Percentiles rank a stretch among this genome's conserved stretches.
These are phyloP conservation scores for Lanius collurio DNA, from an alignment of 2,113 vertebrate species.

Conservation along the genomic window DNA sequence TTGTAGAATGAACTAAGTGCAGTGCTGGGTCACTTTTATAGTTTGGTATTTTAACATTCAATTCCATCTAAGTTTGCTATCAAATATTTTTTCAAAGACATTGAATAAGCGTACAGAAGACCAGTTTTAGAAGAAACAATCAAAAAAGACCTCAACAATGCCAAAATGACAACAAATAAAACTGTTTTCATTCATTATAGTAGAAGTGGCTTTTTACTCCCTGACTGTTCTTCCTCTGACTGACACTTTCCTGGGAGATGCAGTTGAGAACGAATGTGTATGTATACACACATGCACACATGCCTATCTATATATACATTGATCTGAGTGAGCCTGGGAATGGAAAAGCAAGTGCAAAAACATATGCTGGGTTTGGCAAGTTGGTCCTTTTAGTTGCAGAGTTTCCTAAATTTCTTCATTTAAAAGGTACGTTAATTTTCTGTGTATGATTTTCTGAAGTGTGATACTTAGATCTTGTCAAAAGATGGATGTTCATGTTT, in stretches of 20 bases:
- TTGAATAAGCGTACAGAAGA: background rate
- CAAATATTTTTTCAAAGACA: background rate
- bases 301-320: background rate
- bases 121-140: background rate
- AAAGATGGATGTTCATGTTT: background rate
- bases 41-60: background rate
- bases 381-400: conserved; percentile 3
- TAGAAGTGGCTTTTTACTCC: background rate
- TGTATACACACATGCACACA: background rate
- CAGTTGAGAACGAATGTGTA: background rate
- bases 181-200: background rate
- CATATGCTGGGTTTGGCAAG: conserved; percentile 20
- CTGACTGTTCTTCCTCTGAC: background rate
- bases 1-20: background rate
- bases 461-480: background rate
- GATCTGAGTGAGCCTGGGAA: background rate
- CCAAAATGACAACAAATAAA: background rate
- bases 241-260: background rate
- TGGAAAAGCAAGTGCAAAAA: conserved; percentile 21
- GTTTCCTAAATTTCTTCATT: background rate
- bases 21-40: background rate
- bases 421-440: conserved; percentile 17
- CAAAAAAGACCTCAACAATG: background rate
- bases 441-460: background rate
- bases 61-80: background rate